Percentiles rank a stretch among this genome's conserved stretches.
These are phyloP conservation scores for Cynopterus brachyotis DNA, from an alignment of 2,113 vertebrate genomes.

Conservation along the genomic window DNA sequence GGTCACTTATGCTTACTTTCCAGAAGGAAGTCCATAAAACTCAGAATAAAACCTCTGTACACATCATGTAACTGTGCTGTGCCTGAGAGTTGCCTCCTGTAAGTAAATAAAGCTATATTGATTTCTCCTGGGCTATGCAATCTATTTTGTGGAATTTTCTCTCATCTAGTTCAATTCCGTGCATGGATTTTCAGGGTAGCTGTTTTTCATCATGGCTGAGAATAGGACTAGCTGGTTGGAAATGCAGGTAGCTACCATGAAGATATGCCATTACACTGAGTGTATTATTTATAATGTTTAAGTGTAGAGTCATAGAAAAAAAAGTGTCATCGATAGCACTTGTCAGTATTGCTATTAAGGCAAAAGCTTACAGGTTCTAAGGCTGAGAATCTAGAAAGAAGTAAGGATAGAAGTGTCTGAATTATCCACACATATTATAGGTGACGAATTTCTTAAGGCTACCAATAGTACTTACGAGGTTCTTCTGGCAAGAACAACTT, in stretches of 20 bases:
- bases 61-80: not conserved
- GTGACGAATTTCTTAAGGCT: conserved; percentile 21
- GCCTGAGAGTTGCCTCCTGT: not conserved
- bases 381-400: conserved; percentile 30
- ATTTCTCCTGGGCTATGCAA: conserved; percentile 20
- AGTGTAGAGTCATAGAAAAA: not conserved
- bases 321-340: not conserved
- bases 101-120: conserved; percentile 45
- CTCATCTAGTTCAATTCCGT: not conserved
- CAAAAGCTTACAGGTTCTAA: conserved; percentile 48
- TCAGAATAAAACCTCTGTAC: conserved; percentile 29
- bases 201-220: not conserved
- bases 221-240: not conserved
- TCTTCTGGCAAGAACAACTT: not conserved
- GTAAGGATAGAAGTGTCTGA: not conserved
- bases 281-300: conserved; percentile 26
- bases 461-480: not conserved
- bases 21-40: not conserved
- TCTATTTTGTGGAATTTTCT: conserved; percentile 60
- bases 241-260: not conserved
- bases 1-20: not conserved
- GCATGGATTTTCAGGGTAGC: conserved; percentile 35
- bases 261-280: not conserved
- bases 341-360: conserved; percentile 36
- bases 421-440: conserved; percentile 35